Evolutionary conservation across 2,888 invertebrate genomes (phyloP).

Genomic region (Brachyopa scutellaris): DNA sequence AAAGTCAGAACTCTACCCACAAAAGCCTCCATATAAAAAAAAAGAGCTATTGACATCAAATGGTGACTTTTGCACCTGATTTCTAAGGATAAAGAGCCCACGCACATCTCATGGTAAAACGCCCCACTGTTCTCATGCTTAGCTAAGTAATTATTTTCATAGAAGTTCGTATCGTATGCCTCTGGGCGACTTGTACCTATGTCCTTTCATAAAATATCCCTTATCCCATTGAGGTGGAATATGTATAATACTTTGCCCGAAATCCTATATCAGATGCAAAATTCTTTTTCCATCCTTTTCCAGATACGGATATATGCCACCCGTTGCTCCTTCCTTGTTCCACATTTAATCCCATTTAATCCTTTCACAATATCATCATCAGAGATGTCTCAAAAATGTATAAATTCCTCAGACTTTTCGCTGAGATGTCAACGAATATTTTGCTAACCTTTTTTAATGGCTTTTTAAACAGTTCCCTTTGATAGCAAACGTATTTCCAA

Average conservation of each 20-base stretch:
- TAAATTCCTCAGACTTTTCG: slow-evolving; percentile 5
- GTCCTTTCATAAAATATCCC: not conserved
- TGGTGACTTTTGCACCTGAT: no score
- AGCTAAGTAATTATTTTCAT: not conserved
- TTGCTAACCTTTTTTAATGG: slow-evolving; percentile 46
- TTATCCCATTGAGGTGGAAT: not conserved
- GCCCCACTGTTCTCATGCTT: not conserved
- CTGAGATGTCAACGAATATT: slow-evolving; percentile 36
- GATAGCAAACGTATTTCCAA: not conserved
- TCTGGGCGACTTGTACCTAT: not conserved
- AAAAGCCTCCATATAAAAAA: no score
- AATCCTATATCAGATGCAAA: not conserved
- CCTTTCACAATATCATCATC: slow-evolving; percentile 12
- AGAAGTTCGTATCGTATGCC: not conserved
- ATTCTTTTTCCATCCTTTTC: not conserved
- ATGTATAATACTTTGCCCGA: not conserved
- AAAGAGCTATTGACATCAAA: no score
- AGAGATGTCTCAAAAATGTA: slow-evolving; percentile 35
- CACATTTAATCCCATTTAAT: slow-evolving; percentile 26
- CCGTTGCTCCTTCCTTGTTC: not conserved
- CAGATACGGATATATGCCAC: no score
- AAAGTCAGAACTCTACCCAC: no score
- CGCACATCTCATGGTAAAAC: no score
- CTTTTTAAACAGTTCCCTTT: slow-evolving; percentile 51
- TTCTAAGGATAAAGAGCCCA: no score